phyloP scores from a whole-genome alignment of 2,113 vertebrate genomes.

The Oreochromis aureus region DNA sequence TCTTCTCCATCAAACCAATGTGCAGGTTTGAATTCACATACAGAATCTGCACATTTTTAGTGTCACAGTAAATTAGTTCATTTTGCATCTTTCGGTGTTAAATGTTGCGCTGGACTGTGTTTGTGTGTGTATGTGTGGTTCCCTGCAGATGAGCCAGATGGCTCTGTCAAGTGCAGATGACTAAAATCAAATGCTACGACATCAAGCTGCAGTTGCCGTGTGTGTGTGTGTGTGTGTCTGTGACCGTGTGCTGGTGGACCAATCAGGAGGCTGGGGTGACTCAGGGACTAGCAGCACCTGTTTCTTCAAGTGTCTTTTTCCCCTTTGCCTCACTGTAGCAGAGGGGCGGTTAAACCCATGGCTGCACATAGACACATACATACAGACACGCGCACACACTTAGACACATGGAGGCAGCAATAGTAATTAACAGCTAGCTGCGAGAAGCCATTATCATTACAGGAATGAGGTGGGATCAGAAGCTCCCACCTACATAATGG shows the following conservation, averaged over 20 bases:
- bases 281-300: neutral
- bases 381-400: neutral
- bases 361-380: constrained; percentile 9
- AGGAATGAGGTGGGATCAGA: constrained; percentile 43
- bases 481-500: constrained; percentile 42
- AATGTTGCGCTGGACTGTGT: neutral
- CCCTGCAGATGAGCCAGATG: constrained; percentile 31
- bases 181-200: constrained; percentile 7
- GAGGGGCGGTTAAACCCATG: constrained; percentile 23
- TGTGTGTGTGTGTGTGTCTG: neutral
- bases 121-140: neutral
- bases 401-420: constrained; percentile 1
- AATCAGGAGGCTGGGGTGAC: constrained; percentile 32
- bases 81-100: neutral
- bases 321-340: neutral
- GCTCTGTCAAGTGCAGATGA: constrained; percentile 19
- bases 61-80: neutral
- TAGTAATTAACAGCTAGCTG: constrained; percentile 54
- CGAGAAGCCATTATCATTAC: constrained; percentile 43
- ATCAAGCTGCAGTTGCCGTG: neutral
- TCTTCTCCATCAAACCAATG: neutral
- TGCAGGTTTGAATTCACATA: neutral
- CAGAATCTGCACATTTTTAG: neutral
- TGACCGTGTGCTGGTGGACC: neutral
- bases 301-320: neutral